Evolutionary conservation across 2,113 vertebrate genomes (phyloP), one percentile per base, ranked within the genome.

Genomic region (Suricata suricatta): DNA sequence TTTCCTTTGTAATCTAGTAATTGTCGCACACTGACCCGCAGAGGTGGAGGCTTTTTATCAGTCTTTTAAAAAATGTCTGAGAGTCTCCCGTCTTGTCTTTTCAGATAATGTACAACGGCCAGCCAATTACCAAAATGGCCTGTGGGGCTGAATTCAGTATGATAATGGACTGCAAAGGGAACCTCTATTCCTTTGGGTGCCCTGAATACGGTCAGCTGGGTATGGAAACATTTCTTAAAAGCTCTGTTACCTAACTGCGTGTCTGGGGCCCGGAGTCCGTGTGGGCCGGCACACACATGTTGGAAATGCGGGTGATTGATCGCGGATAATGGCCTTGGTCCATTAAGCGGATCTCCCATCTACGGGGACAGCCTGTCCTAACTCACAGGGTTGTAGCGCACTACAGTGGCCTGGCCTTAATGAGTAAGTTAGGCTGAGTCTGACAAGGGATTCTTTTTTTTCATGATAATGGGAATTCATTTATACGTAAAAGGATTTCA

Each of bases 131-230:
- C 98, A 99, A 99, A 92, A 99, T 99, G 98, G 99, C 99, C 0
- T 99, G 99, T 14, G 99, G 99, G 13, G 99, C 99, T 0, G 99
- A 99, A 71, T 99, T 99, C 99, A 99, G 99, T 97, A 99, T 99
- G 99, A 99, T 99, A 96, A 99, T 99, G 98, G 99, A 99, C 98
- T 99, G 99, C 98, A 99, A 99, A 98, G 99, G 99, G 50, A 99
- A 99, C 98, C 99, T 99, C 38, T 99, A 99, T 90, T 99, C 99
- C 64, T 99, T 99, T 0, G 99, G 99, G 77, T 99, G 99, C 97
- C 99, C 99, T 0, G 99, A 99, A 86, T 99, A 99, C 0, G 99
- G 99, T 79, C 99, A 99, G 98, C 98, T 99, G 93, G 99, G 99
- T 99, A 99, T 1, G 98, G 21, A 17, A 82, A 2, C 31, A 0